Percentiles rank a stretch among this genome's conserved stretches.
phyloP scores from a whole-genome alignment of 1,140 invertebrate species.

The Diprion similis region DNA sequence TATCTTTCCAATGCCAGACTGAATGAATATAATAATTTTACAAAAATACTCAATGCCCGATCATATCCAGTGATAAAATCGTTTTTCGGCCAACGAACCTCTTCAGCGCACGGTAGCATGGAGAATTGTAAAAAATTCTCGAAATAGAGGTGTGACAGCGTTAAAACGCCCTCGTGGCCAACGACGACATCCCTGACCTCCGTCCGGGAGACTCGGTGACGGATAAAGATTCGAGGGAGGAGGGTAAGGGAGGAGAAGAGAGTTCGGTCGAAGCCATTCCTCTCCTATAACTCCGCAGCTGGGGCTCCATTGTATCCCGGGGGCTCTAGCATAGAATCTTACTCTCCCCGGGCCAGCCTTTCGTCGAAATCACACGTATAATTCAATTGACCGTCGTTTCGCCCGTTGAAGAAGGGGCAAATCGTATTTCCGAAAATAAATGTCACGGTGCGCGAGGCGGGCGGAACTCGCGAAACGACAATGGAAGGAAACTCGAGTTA shows the following conservation, averaged over 20 bases:
- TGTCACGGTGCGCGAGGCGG: background rate
- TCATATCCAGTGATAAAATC: too few relatives aligned
- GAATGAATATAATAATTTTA: too few relatives aligned
- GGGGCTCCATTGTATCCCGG: slow-evolving; percentile 1
- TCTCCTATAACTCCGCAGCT: background rate
- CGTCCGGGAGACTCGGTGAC: background rate
- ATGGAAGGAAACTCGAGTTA: background rate
- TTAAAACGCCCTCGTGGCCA: background rate
- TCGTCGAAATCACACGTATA: slow-evolving; percentile 5
- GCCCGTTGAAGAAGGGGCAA: background rate
- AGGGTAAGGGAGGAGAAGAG: background rate
- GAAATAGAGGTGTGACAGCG: background rate
- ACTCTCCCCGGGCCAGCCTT: background rate
- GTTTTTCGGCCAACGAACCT: too few relatives aligned
- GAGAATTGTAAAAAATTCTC: background rate
- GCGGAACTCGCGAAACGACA: background rate
- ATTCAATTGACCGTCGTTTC: slow-evolving; percentile 7
- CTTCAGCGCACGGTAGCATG: too few relatives aligned
- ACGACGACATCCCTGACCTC: background rate
- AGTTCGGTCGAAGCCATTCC: background rate
- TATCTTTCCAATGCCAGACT: too few relatives aligned
- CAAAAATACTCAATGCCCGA: too few relatives aligned
- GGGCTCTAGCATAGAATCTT: background rate
- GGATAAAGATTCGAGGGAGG: background rate
- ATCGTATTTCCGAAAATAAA: slow-evolving; percentile 8